Conservation (phyloP, 2,113 vertebrate species). For the Nerophis ophidion region DNA sequence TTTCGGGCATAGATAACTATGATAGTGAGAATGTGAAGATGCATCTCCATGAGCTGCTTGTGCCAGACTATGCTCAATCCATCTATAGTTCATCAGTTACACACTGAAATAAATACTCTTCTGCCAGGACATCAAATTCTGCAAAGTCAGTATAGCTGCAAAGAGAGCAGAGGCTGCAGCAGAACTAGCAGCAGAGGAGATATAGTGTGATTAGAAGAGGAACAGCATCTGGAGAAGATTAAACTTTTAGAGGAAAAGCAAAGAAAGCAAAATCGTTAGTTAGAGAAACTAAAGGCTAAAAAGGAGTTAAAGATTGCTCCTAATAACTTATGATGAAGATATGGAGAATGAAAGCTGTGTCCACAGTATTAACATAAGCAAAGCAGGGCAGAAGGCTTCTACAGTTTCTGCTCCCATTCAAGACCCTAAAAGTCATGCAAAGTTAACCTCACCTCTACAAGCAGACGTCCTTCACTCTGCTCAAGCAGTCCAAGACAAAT, state of each 20-base stretch:
- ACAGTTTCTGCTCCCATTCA: background rate
- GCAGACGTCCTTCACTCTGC: background rate
- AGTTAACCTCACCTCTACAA: background rate
- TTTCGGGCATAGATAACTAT: slow-evolving; percentile 4
- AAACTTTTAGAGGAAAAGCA: too few species aligned
- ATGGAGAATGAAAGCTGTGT: background rate
- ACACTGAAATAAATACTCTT: background rate
- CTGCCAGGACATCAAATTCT: background rate
- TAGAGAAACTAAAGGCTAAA: too few species aligned
- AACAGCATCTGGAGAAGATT: slow-evolving; percentile 12
- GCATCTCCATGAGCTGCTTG: slow-evolving; percentile 1
- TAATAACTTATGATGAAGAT: slow-evolving; percentile 1
- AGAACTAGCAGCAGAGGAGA: slow-evolving; percentile 7
- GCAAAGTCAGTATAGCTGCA: background rate
- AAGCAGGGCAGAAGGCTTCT: background rate
- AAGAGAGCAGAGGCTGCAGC: slow-evolving; percentile 17
- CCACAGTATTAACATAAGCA: background rate
- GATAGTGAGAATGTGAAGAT: background rate
- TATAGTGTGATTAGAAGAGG: slow-evolving; percentile 10
- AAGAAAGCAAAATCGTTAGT: too few species aligned
- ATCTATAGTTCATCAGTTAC: slow-evolving; percentile 3
- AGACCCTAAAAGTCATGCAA: background rate
- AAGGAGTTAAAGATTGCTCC: background rate
- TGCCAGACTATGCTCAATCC: slow-evolving; percentile 8
- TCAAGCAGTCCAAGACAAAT: slow-evolving; percentile 27